Evolutionary conservation across 2,888 invertebrate species (phyloP).

Genomic region (Schizotus pectinicornis): DNA sequence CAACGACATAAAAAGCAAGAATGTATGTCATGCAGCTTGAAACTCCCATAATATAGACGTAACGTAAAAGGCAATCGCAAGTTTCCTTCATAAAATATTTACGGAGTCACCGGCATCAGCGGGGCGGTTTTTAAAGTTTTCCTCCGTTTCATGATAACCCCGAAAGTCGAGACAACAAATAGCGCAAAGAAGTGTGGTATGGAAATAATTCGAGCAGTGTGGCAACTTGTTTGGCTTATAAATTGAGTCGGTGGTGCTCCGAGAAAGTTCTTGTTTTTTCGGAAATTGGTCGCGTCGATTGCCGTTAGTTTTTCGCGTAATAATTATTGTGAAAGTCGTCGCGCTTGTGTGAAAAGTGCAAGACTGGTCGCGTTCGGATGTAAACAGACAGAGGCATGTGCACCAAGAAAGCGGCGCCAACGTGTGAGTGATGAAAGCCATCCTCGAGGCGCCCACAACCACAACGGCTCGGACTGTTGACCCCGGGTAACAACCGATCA

Average conservation of each 20-base stretch:
- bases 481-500: slow-evolving; percentile 8
- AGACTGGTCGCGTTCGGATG: neutral
- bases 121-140: slow-evolving; percentile 16
- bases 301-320: too few relatives aligned
- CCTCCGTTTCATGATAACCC: slow-evolving; percentile 11
- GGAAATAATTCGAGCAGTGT: slow-evolving; percentile 9
- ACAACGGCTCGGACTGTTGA: slow-evolving; percentile 32
- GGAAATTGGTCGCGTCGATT: too few relatives aligned
- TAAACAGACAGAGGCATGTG: slow-evolving; percentile 16
- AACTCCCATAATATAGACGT: slow-evolving; percentile 4
- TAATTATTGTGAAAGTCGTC: too few relatives aligned
- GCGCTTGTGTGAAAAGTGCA: neutral
- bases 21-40: too few relatives aligned
- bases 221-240: too few relatives aligned
- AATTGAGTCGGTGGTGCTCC: neutral
- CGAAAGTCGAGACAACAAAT: slow-evolving; percentile 4
- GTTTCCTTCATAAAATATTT: slow-evolving; percentile 31
- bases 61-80: slow-evolving; percentile 30
- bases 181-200: slow-evolving; percentile 10
- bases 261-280: too few relatives aligned
- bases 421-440: slow-evolving; percentile 39
- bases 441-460: slow-evolving; percentile 40
- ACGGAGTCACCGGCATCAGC: slow-evolving; percentile 16
- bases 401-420: slow-evolving; percentile 34
- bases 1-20: slow-evolving; percentile 19